Base-by-base conservation (phyloP, 2,888 invertebrate genomes). In the Seira ritae region DNA sequence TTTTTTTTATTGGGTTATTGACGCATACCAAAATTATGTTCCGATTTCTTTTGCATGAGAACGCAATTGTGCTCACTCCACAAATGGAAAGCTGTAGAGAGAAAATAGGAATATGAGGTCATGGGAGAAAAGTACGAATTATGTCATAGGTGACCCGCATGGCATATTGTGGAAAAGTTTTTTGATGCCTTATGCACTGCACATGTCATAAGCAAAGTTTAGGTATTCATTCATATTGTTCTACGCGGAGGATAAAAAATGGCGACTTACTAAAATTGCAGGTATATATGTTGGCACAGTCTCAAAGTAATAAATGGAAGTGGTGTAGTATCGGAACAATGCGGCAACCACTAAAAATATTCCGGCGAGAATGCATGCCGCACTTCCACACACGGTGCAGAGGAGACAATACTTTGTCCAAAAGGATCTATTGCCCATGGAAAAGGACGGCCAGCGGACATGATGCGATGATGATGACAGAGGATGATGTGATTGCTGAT, bases 271-370 rank as follows among this genome's bases (percentile, higher is more conserved):
- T 95, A 97, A 95, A 87, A 95, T 95, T 82, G 97, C 97, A 55
- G 97, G 97, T 89, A 97, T 96, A 90, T 97, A 97, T 4, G 97
- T 96, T n/a, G 97, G 97, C 88, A 98, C 95, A 0, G 97, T 97
- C 92, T 98, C 97, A 91, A 97, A 94, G 90, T 96, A 91, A 80
- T 92, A 90, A 69, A 95, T 92, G 0, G 95, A 95, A 0, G 94
- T 94, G 0, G 96, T 96, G 90, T 96, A 94, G 1, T 95, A 94
- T 23, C 95, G 92, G 82, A 96, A 93, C 87, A 96, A 93, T 90
- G 95, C 94, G 90, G 96, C 96, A 87, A 96, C 94, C 0, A 95
- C 94, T 4, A 95, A 93, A 90, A 96, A 94, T 84, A 96, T 92
- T 17, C 95, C 94, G 15, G 96, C 96, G 84, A 96, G 92, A 37